phyloP scores from a whole-genome alignment of 2,797 vertebrate genomes.

The Squalus acanthias region DNA sequence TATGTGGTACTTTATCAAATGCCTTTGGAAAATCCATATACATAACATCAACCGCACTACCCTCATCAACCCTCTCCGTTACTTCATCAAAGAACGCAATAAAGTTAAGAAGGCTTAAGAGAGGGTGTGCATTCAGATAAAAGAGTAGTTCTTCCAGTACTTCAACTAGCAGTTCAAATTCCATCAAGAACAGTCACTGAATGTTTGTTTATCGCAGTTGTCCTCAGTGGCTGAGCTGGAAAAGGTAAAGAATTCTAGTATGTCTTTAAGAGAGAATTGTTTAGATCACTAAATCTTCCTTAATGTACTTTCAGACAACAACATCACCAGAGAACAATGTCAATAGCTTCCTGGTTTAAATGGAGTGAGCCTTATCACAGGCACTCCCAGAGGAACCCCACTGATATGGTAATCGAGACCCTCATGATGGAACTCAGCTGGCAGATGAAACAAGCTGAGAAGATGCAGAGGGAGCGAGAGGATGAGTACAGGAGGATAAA shows the following conservation, averaged over 20 bases:
- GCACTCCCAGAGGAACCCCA: conserved; percentile 65
- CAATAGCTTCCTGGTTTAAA: conserved; percentile 79
- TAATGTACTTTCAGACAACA: neutral
- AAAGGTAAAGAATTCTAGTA: neutral
- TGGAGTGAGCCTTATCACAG: conserved; percentile 71
- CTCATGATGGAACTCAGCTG: conserved; percentile 91
- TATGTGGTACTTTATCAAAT: too few relatives aligned
- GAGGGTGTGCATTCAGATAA: neutral
- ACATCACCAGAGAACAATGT: conserved; percentile 47
- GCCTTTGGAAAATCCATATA: too few relatives aligned
- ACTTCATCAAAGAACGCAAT: too few relatives aligned
- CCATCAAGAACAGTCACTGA: neutral
- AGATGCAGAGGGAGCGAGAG: conserved; percentile 74
- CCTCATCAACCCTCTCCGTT: too few relatives aligned
- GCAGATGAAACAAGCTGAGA: conserved; percentile 83
- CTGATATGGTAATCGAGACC: conserved; percentile 82
- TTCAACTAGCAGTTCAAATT: neutral
- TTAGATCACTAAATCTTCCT: neutral
- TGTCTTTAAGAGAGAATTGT: neutral
- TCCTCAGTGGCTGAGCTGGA: neutral
- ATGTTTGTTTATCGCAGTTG: neutral
- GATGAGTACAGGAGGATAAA: conserved; percentile 69
- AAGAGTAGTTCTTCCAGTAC: neutral
- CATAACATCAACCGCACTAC: too few relatives aligned
- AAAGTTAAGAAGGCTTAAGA: neutral